Evolutionary conservation across 92 coral and sea anemone genomes (phyloP), one percentile per base, ranked within the genome.

Genomic region (Epizoanthus scotinus): DNA sequence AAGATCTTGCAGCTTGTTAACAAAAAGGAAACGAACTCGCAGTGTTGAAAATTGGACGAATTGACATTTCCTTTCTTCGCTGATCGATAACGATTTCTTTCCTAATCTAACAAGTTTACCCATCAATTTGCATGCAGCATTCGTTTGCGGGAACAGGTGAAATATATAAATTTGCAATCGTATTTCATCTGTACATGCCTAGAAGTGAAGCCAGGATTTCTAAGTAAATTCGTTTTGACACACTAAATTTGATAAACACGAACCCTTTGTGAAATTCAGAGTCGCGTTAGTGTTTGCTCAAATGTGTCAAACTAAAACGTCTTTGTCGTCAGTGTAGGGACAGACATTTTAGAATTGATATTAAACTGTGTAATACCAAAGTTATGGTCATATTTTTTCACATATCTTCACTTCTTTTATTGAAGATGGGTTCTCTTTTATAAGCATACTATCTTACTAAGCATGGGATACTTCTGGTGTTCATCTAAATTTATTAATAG

Each of bases 231-330:
- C 56, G 12, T 75, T 54, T 75, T 38, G 56, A 75, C 81, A 75
- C 25, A 38, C 81, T 63, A 58, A 58, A 58, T 58, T n/a, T 74
- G 67, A 74, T 58, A 57, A 74, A 58, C 42, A 74, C 80, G 38
- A 75, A 59, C 59, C 81, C 40, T 75, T 75, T 75, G 55, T 75
- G 55, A 38, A 12, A 54, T 36, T 22, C 54, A 34, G 18, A 75
- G 81, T 40, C 61, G 54, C 57, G n/a, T 57, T 57, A 59, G 38
- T 75, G 81, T 59, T 75, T 21, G 67, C 34, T 57, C 42, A 74
- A 36, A 74, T 57, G 80, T 57, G 80, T 74, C 80, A 74, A 74
- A 57, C 81, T 59, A 59, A 59, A 47, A 59, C 17, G 24, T 75
- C 34, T 58, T 59, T 59, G 81, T 59, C 60, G 78, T 52, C 15